Percentiles rank a stretch among this genome's conserved stretches.
Conservation (phyloP, 2,113 vertebrate genomes). For the Tyrannus savana region DNA sequence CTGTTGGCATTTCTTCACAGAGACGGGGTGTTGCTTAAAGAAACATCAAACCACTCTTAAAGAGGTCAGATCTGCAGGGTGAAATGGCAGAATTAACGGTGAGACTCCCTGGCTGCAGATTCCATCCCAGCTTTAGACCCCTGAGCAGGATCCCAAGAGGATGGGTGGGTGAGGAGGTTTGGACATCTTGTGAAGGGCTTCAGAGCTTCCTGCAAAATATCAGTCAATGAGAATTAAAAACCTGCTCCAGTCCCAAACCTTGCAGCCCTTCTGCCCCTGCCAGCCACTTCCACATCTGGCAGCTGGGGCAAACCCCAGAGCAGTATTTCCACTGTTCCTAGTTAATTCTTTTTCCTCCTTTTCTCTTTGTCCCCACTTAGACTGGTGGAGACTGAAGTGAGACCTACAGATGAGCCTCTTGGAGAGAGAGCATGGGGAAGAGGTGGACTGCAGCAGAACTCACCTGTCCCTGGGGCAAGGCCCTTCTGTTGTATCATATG, state of each 20-base stretch:
- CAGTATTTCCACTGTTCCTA: not conserved
- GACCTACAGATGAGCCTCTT: not conserved
- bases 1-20: slow-evolving; percentile 61
- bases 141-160: not conserved
- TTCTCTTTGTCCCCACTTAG: not conserved
- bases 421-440: not conserved
- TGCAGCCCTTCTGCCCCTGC: not conserved
- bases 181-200: not conserved
- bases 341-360: not conserved
- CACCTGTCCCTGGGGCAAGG: not conserved
- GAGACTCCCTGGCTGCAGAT: not conserved
- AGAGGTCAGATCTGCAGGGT: slow-evolving; percentile 32
- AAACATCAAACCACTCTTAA: slow-evolving; percentile 38
- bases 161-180: not conserved
- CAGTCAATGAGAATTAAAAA: not conserved
- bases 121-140: not conserved
- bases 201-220: not conserved
- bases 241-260: not conserved
- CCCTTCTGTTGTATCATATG: not conserved
- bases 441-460: not conserved
- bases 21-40: slow-evolving; percentile 56
- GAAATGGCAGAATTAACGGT: slow-evolving; percentile 29
- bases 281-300: not conserved
- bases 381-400: not conserved
- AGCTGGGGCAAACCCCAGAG: not conserved